Evolutionary conservation across 2,113 vertebrate species (phyloP).

Genomic region (Thryonomys swinderianus): DNA sequence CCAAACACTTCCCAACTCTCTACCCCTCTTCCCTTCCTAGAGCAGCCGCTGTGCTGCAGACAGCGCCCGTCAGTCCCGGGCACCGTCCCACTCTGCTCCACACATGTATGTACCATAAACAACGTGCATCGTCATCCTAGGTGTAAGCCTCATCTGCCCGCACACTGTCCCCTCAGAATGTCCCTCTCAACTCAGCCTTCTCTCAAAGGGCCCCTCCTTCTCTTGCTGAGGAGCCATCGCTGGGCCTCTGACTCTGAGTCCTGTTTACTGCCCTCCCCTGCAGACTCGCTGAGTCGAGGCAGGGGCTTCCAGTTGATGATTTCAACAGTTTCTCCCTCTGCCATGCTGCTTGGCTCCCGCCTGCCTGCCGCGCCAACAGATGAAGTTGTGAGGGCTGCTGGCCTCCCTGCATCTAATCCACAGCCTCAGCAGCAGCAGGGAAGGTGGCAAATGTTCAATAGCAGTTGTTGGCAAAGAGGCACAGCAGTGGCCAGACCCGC

Average conservation of each 20-base stretch:
- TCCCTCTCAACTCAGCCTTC: not conserved
- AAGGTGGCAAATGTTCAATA: slow-evolving; percentile 84
- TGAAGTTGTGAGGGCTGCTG: slow-evolving; percentile 83
- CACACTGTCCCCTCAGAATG: not conserved
- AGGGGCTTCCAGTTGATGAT: slow-evolving; percentile 82
- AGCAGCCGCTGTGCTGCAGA: not conserved
- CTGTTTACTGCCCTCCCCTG: not conserved
- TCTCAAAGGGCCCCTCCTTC: not conserved
- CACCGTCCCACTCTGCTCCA: not conserved
- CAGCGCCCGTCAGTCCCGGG: not conserved
- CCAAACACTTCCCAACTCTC: not conserved
- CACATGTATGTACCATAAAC: not conserved
- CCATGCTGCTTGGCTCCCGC: slow-evolving; percentile 82
- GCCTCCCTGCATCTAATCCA: slow-evolving; percentile 83
- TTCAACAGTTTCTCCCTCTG: slow-evolving; percentile 81
- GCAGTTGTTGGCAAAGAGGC: slow-evolving; percentile 85
- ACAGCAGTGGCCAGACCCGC: slow-evolving; percentile 82
- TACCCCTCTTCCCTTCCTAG: not conserved
- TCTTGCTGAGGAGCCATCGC: not conserved
- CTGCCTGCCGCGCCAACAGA: slow-evolving; percentile 84
- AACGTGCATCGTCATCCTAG: not conserved
- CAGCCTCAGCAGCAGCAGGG: slow-evolving; percentile 83
- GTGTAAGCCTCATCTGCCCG: not conserved
- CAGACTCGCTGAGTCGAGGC: slow-evolving; percentile 75
- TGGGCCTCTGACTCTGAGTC: not conserved